Conservation (phyloP, 2,888 invertebrate species). For the Gordius sp. region DNA sequence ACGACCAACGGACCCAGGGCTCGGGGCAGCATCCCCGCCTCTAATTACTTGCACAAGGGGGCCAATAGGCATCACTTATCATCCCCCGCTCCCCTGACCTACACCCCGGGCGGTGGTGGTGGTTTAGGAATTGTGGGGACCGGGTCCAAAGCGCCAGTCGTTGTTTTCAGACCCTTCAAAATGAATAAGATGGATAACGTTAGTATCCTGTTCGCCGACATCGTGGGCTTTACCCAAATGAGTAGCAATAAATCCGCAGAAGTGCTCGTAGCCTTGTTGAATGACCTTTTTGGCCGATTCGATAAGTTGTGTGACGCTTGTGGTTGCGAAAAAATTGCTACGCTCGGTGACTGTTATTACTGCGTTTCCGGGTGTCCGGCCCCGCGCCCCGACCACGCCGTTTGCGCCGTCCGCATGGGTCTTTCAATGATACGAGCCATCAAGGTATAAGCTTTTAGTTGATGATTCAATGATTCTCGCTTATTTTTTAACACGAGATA, state of each 20-base stretch:
- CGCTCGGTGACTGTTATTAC: slow-evolving; percentile 74
- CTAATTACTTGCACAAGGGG: not conserved
- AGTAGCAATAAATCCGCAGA: slow-evolving; percentile 83
- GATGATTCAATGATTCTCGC: too few species aligned
- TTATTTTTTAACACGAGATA: too few species aligned
- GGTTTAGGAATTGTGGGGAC: too few species aligned
- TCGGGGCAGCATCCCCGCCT: not conserved
- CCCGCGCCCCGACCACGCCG: slow-evolving; percentile 63
- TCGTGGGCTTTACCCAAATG: slow-evolving; percentile 89
- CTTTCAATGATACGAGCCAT: slow-evolving; percentile 57
- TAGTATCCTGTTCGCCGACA: slow-evolving; percentile 75
- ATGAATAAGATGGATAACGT: slow-evolving; percentile 88
- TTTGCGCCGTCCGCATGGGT: slow-evolving; percentile 86
- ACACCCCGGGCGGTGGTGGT: not conserved
- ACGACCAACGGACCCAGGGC: not conserved
- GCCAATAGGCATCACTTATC: not conserved
- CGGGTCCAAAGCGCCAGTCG: too few species aligned
- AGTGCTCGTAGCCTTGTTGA: slow-evolving; percentile 70
- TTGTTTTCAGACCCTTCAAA: slow-evolving; percentile 66
- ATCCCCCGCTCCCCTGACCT: not conserved
- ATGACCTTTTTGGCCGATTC: slow-evolving; percentile 79
- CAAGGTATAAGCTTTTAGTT: too few species aligned
- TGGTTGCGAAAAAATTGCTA: slow-evolving; percentile 86
- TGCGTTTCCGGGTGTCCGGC: slow-evolving; percentile 68
- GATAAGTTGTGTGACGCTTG: slow-evolving; percentile 60